These are phyloP conservation scores for Mycteria americana DNA, from an alignment of 2,797 vertebrate genomes.

Conservation along the genomic window DNA sequence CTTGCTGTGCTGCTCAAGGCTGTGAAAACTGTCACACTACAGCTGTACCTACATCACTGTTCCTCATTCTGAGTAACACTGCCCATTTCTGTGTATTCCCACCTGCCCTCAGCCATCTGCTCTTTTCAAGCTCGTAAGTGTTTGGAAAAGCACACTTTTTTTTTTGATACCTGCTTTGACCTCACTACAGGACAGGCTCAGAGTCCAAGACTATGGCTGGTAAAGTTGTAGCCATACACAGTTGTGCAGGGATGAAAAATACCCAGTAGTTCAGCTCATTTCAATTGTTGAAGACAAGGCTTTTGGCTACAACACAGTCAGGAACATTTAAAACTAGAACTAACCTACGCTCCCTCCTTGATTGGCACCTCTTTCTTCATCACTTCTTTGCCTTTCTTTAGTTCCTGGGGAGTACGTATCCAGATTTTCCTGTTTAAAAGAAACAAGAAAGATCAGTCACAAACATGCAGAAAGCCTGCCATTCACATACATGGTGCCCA, in stretches of 20 bases:
- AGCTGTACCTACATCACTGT: no score
- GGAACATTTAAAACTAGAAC: not conserved
- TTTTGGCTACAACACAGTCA: not conserved
- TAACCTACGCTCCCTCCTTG: conserved; percentile 81
- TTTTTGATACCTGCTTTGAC: not conserved
- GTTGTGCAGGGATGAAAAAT: not conserved
- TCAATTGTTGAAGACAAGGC: not conserved
- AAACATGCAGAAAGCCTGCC: not conserved
- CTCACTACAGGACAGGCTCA: not conserved
- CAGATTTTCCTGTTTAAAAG: conserved; percentile 69
- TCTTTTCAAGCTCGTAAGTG: not conserved
- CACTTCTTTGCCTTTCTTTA: conserved; percentile 70
- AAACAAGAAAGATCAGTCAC: not conserved
- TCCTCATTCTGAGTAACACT: no score
- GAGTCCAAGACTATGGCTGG: not conserved
- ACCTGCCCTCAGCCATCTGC: not conserved
- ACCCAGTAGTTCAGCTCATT: not conserved
- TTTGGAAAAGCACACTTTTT: not conserved
- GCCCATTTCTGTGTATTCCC: no score
- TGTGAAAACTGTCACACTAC: no score
- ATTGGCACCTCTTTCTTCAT: conserved; percentile 80
- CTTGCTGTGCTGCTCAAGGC: no score
- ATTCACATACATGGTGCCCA: not conserved
- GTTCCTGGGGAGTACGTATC: conserved; percentile 81
- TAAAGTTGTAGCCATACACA: not conserved